Conservation (phyloP, 2,113 vertebrate genomes). For the Chrysochloris asiatica region DNA sequence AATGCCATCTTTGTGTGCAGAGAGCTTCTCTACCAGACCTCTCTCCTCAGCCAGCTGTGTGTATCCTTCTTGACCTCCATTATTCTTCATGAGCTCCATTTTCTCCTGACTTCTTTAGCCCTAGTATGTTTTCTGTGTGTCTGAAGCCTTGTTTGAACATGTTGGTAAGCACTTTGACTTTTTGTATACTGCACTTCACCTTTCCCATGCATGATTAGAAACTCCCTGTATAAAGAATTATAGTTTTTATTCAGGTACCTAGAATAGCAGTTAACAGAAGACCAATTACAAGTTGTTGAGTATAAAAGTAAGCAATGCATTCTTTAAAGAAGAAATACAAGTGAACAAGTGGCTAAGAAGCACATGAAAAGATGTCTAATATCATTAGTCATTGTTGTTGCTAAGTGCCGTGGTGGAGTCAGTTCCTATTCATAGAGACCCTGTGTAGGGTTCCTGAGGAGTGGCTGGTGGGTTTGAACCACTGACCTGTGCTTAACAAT, state of each 20-base stretch:
- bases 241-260: neutral
- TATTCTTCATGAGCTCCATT: neutral
- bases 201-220: neutral
- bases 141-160: neutral
- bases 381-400: too few relatives aligned
- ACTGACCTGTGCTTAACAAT: too few relatives aligned
- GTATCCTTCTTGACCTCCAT: neutral
- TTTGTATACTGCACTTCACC: neutral
- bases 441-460: too few relatives aligned
- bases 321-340: neutral
- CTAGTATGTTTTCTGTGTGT: neutral
- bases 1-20: neutral
- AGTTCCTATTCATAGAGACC: too few relatives aligned
- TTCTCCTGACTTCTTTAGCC: neutral
- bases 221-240: neutral
- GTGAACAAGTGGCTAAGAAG: too few relatives aligned
- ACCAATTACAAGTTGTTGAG: neutral
- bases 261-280: neutral
- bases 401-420: too few relatives aligned
- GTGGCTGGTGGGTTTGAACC: too few relatives aligned
- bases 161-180: neutral
- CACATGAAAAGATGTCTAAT: too few relatives aligned
- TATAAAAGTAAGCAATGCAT: slow-evolving; percentile 30
- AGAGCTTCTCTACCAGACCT: neutral
- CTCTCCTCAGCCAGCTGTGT: neutral